Evolutionary conservation across 2,888 invertebrate species (phyloP), one percentile per base, ranked within the genome.

Genomic region (Melikaiella ostensackeni): DNA sequence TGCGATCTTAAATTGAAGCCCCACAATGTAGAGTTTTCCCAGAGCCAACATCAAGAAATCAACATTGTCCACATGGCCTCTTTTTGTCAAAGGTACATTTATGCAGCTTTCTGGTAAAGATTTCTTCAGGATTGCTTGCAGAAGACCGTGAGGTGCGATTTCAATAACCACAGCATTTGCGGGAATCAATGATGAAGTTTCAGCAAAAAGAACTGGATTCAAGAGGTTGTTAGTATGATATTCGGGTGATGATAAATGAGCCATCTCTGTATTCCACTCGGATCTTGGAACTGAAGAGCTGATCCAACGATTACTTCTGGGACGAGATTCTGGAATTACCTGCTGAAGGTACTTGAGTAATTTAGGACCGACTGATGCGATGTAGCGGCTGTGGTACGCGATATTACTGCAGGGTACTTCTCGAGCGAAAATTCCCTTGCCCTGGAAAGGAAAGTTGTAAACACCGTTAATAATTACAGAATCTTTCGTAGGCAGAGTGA

Each of bases 361-460:
- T 50, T 92, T 93, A 0, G 95, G 95, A 33, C 96, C 96, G 82
- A 95, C 95, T 70, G 94, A 93, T 2, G 94, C 92, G 86, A 98
- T 97, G 85, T 97, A 97, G 76, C 94, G 94, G 79, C 97, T 97
- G 89, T 98, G 98, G 88, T 97, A 98, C 0, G 98, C 97, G 84
- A 97, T 96, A 87, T 97, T 97, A 74, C 97, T 95, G 86, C 96
- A 96, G 38, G 96, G 95, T 0, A 98, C 97, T 86, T 96, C 95
- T 81, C 95, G 94, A 0, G 97, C 97, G 87, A 97, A 97, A 73
- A 97, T 93, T 0, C 95, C 95, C 85, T 96, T 94, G 0, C 93
- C 93, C 80, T 94, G 93, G 21, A 24, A 96, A 93, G 11, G 8
- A 96, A 94, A 88, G 96, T 96, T 75, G 16, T 6, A 46, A 46